phyloP scores from a whole-genome alignment of 2,113 vertebrate species.

The Chaetodon auriga region DNA sequence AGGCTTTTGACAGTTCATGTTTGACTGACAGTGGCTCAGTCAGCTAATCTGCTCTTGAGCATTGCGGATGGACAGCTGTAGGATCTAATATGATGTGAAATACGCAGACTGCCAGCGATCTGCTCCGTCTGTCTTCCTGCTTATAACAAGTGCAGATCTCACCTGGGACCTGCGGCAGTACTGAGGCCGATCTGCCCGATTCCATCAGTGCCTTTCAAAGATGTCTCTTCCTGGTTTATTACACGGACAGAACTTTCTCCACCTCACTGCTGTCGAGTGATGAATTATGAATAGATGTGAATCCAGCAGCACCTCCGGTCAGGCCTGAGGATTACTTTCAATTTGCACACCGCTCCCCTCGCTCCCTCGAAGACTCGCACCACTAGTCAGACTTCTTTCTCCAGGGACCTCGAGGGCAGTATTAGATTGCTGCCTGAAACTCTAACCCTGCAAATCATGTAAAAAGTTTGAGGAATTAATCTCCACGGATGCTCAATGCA shows the following conservation, averaged over 20 bases:
- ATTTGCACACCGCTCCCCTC: conserved; percentile 65
- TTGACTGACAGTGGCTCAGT: conserved; percentile 40
- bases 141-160: conserved; percentile 48
- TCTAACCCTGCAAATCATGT: conserved; percentile 61
- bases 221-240: conserved; percentile 69
- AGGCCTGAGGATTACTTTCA: conserved; percentile 75
- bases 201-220: conserved; percentile 58
- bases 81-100: conserved; percentile 47
- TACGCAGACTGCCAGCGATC: conserved; percentile 16
- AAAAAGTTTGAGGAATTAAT: conserved; percentile 67
- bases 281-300: conserved; percentile 81
- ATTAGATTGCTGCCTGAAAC: conserved; percentile 75
- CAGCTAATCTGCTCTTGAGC: conserved; percentile 43
- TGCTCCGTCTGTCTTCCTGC: conserved; percentile 33
- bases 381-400: conserved; percentile 65
- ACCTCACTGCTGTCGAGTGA: conserved; percentile 66
- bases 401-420: conserved; percentile 58
- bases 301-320: conserved; percentile 55
- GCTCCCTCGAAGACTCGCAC: conserved; percentile 34
- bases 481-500: conserved; percentile 15
- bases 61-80: conserved; percentile 33
- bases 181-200: conserved; percentile 30
- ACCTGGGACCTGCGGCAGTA: conserved; percentile 49
- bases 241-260: conserved; percentile 71
- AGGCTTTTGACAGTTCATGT: conserved; percentile 44